A percentile compares a stretch with the other conserved stretches of the same genome.
Evolutionary conservation across 2,888 invertebrate species (phyloP).

Genomic region (Plemyria rubiginata): DNA sequence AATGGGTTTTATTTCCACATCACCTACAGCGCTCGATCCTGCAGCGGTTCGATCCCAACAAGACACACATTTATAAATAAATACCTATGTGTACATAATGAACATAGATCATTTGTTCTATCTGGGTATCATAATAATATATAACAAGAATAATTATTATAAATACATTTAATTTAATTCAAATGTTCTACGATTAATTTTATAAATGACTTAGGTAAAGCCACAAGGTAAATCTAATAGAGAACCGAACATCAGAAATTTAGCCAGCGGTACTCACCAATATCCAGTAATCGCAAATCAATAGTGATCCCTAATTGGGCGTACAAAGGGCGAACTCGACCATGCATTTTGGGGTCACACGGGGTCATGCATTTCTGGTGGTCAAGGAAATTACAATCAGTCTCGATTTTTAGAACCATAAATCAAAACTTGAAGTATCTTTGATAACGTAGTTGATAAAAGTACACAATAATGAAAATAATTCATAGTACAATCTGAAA

Average conservation of each 20-base stretch:
- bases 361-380: slow-evolving; percentile 61
- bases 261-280: slow-evolving; percentile 24
- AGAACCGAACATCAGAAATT: neutral
- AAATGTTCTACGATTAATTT: no score
- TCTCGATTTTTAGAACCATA: slow-evolving; percentile 10
- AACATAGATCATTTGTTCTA: no score
- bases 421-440: neutral
- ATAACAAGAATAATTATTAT: no score
- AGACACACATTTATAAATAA: no score
- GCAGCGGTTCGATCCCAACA: no score
- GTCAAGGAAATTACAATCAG: slow-evolving; percentile 41
- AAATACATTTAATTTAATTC: no score
- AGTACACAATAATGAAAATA: neutral
- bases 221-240: neutral
- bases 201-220: no score
- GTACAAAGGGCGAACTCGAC: slow-evolving; percentile 32
- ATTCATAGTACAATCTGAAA: neutral
- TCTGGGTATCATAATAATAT: no score
- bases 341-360: slow-evolving; percentile 50
- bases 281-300: slow-evolving; percentile 22
- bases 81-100: no score
- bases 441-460: neutral
- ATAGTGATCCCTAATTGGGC: slow-evolving; percentile 19
- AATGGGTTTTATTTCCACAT: no score
- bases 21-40: no score